Evolutionary conservation across 2,113 vertebrate species (phyloP).

Genomic region (Malaclemys terrapin): DNA sequence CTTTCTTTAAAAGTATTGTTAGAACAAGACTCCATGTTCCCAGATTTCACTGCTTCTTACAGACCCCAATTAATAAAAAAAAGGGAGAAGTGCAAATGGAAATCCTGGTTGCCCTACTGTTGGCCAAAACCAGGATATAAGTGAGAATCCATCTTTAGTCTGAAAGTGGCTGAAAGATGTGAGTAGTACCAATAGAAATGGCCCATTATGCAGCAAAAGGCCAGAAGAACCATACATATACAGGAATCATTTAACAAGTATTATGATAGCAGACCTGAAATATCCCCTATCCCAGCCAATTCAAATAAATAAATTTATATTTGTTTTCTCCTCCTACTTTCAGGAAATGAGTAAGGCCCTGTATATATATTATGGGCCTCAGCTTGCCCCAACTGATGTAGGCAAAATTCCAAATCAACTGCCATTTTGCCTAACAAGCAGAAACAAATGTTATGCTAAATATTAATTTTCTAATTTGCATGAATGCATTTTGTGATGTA

Average conservation of each 20-base stretch:
- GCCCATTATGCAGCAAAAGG: background rate
- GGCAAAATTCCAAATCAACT: background rate
- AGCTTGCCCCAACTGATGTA: fast-evolving
- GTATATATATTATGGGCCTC: fast-evolving
- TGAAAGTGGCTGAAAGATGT: background rate
- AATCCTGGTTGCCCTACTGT: background rate
- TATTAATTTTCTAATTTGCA: background rate
- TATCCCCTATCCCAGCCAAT: background rate
- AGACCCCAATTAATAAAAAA: background rate
- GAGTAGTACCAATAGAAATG: background rate
- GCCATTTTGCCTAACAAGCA: background rate
- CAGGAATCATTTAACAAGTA: background rate
- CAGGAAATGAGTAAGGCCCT: background rate
- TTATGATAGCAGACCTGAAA: background rate
- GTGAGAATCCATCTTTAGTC: background rate
- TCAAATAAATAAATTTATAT: background rate
- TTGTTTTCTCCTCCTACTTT: background rate
- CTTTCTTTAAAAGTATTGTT: background rate
- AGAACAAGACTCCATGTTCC: background rate
- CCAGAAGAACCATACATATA: background rate
- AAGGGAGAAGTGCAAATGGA: background rate
- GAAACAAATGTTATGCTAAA: background rate
- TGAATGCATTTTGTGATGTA: background rate
- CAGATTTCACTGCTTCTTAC: background rate
- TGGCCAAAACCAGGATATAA: background rate